Percentiles rank a stretch among this genome's conserved stretches.
phyloP scores from a whole-genome alignment of 2,888 invertebrate species.

The Himalopsyche anomala region DNA sequence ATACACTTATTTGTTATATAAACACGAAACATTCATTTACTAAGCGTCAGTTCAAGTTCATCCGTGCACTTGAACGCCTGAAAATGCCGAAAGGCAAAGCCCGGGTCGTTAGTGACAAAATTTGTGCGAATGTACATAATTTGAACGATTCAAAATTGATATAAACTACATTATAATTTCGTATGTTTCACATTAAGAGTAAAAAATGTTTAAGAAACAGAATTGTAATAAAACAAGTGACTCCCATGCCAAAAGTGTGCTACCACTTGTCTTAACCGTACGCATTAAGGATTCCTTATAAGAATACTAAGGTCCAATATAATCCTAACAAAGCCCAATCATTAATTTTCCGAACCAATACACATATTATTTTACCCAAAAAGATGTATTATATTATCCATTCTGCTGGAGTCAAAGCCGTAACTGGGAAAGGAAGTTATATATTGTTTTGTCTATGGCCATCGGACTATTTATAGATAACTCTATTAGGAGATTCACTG shows the following conservation, averaged over 20 bases:
- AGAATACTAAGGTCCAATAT: neutral
- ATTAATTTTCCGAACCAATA: slow-evolving; percentile 27
- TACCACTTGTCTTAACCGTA: too few relatives aligned
- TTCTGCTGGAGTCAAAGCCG: neutral
- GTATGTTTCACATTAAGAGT: too few relatives aligned
- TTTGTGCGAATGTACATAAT: too few relatives aligned
- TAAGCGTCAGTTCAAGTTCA: too few relatives aligned
- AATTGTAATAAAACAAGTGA: too few relatives aligned
- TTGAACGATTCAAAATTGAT: too few relatives aligned
- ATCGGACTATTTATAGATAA: neutral
- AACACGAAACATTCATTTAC: too few relatives aligned
- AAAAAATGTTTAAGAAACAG: too few relatives aligned
- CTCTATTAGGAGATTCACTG: neutral
- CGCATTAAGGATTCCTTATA: neutral
- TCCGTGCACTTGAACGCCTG: too few relatives aligned
- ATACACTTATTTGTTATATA: too few relatives aligned
- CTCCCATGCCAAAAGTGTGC: too few relatives aligned
- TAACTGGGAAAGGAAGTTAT: neutral
- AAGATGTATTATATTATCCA: neutral
- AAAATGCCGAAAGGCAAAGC: slow-evolving; percentile 8
- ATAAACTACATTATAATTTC: too few relatives aligned
- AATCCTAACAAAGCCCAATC: slow-evolving; percentile 22
- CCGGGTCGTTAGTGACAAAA: neutral
- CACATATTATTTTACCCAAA: neutral
- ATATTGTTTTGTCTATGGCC: neutral